Conservation (phyloP, 2,797 vertebrate genomes). For the Phrynocephalus vlangalii region DNA sequence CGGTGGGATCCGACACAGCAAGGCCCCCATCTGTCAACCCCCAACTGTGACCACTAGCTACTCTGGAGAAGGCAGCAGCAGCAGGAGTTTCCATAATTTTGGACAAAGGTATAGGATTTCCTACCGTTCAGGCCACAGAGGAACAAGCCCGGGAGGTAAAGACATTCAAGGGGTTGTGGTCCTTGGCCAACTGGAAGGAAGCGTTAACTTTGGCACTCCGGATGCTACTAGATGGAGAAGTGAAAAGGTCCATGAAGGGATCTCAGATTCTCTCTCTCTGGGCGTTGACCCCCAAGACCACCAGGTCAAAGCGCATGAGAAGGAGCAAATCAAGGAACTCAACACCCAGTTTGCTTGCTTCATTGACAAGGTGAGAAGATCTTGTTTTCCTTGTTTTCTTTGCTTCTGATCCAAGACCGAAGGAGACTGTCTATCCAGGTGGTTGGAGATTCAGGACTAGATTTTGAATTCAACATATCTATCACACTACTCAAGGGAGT, state of each 20-base stretch:
- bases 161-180: not conserved
- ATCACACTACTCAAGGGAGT: too few relatives aligned
- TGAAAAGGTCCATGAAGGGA: conserved; percentile 75
- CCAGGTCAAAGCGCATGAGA: conserved; percentile 84
- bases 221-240: not conserved
- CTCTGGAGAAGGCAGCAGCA: conserved; percentile 58
- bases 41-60: conserved; percentile 45
- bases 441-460: not conserved
- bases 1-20: conserved; percentile 53
- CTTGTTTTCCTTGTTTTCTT: not conserved
- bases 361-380: conserved; percentile 90
- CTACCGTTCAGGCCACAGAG: not conserved
- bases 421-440: not conserved
- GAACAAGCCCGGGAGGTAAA: not conserved
- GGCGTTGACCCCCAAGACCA: conserved; percentile 88
- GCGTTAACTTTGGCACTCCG: conserved; percentile 46
- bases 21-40: conserved; percentile 40
- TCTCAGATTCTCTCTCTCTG: conserved; percentile 86
- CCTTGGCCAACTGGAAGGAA: not conserved
- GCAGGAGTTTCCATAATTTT: conserved; percentile 75
- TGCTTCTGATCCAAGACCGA: not conserved
- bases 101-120: conserved; percentile 70
- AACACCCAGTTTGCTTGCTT: conserved; percentile 94
- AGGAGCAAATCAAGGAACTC: conserved; percentile 90
- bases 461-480: not conserved